Conservation (phyloP, 2,797 vertebrate species). For the Ptychadena robeensis region DNA sequence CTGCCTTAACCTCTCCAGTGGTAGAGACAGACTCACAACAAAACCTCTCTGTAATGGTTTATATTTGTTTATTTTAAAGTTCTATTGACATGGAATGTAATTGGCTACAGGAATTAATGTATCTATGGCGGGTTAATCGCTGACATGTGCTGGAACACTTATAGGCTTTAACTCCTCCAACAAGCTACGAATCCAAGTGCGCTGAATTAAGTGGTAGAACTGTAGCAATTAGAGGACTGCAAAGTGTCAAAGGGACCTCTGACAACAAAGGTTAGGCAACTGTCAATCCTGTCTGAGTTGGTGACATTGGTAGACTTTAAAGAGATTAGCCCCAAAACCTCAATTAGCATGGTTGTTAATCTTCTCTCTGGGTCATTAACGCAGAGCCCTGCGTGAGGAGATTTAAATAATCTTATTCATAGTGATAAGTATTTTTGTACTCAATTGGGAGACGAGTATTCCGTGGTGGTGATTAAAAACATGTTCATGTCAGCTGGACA, state of each 20-base stretch:
- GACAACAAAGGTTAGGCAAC: background rate
- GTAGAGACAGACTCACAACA: too few relatives aligned
- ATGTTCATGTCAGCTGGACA: background rate
- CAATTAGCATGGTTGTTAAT: constrained; percentile 53
- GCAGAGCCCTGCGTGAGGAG: constrained; percentile 11
- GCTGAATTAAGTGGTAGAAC: constrained; percentile 29
- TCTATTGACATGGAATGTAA: background rate
- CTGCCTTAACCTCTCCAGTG: too few relatives aligned
- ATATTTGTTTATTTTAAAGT: too few relatives aligned
- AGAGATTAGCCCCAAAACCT: constrained; percentile 55
- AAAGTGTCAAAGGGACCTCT: constrained; percentile 13
- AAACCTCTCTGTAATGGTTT: too few relatives aligned
- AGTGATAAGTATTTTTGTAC: constrained; percentile 36
- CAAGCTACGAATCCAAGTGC: constrained; percentile 45
- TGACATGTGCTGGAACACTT: constrained; percentile 58
- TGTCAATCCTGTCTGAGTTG: constrained; percentile 9
- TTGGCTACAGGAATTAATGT: too few relatives aligned
- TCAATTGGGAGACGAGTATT: constrained; percentile 2
- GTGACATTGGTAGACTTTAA: constrained; percentile 53
- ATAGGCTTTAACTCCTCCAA: constrained; percentile 46
- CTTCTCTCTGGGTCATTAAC: constrained; percentile 49
- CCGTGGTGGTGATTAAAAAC: background rate
- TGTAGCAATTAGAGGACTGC: constrained; percentile 18
- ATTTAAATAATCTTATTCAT: constrained; percentile 44
- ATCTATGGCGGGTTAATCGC: constrained; percentile 53